Percentiles rank a stretch among this genome's conserved stretches.
Conservation (phyloP, 2,113 vertebrate species). For the Isichthys henryi region DNA sequence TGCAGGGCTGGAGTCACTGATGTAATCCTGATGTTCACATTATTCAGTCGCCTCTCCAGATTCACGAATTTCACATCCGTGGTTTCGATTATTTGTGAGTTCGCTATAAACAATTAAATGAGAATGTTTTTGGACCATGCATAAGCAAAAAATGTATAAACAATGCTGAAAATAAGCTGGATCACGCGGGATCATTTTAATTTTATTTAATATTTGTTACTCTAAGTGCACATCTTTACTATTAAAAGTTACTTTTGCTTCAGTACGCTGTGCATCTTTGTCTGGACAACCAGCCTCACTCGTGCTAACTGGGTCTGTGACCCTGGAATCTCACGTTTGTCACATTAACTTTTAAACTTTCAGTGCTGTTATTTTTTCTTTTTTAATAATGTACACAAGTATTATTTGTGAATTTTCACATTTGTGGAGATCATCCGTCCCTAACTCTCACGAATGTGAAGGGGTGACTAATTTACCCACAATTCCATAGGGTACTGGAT, state of each 20-base stretch:
- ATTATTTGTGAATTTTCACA: not conserved
- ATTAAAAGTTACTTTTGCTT: not conserved
- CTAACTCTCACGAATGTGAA: not conserved
- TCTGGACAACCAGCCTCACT: not conserved
- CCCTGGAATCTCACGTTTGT: not conserved
- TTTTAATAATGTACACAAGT: not conserved
- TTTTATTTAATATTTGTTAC: not conserved
- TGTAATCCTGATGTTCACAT: not conserved
- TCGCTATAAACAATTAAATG: not conserved
- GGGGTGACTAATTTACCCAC: not conserved
- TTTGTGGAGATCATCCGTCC: not conserved
- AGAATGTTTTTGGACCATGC: not conserved
- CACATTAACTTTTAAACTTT: not conserved
- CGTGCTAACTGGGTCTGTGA: not conserved
- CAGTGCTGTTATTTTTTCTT: no score
- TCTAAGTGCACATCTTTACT: not conserved
- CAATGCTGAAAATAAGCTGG: not conserved
- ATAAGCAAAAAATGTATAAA: not conserved
- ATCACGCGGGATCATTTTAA: not conserved
- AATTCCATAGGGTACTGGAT: not conserved
- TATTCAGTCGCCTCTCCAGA: not conserved
- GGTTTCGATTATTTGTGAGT: not conserved
- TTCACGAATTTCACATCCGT: not conserved
- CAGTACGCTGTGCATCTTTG: not conserved
- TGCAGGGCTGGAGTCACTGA: not conserved